These are phyloP conservation scores for Taenioides sp. DNA, from an alignment of 2,797 vertebrate genomes.

Conservation along the genomic window DNA sequence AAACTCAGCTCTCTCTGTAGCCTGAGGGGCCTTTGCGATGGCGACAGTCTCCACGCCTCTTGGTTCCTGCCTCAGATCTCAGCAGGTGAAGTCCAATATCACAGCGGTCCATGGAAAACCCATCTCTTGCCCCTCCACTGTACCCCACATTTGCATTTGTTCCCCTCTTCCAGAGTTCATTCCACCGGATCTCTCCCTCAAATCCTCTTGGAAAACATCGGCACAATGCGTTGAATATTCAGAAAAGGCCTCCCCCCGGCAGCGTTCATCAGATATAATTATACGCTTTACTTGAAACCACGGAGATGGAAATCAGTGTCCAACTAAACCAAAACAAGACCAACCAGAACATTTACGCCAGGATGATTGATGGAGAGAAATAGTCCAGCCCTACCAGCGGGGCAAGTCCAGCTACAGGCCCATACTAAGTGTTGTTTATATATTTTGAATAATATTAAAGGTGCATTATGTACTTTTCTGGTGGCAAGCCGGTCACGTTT, in stretches of 20 bases:
- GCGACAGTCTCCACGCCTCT: conserved; percentile 47
- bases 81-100: conserved; percentile 63
- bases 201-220: conserved; percentile 32
- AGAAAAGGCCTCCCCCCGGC: conserved; percentile 28
- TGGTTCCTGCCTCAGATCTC: conserved; percentile 65
- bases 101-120: conserved; percentile 33
- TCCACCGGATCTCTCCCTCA: conserved; percentile 21
- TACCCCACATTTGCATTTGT: conserved; percentile 57
- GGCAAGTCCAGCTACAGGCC: not conserved
- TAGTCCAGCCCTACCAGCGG: not conserved
- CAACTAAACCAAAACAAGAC: not conserved
- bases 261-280: conserved; percentile 34
- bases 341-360: not conserved
- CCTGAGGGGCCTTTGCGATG: conserved; percentile 50
- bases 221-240: conserved; percentile 38
- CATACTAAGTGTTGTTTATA: not conserved
- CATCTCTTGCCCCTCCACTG: conserved; percentile 20
- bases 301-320: not conserved
- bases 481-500: too few relatives aligned
- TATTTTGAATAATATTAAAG: too few relatives aligned
- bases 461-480: too few relatives aligned
- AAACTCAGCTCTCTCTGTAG: conserved; percentile 42
- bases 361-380: not conserved
- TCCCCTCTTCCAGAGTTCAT: conserved; percentile 36
- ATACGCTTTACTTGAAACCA: not conserved